A percentile compares a stretch with the other conserved stretches of the same genome.
Conservation (phyloP, 1,140 invertebrate genomes). For the Drosophila nigrodunni region DNA sequence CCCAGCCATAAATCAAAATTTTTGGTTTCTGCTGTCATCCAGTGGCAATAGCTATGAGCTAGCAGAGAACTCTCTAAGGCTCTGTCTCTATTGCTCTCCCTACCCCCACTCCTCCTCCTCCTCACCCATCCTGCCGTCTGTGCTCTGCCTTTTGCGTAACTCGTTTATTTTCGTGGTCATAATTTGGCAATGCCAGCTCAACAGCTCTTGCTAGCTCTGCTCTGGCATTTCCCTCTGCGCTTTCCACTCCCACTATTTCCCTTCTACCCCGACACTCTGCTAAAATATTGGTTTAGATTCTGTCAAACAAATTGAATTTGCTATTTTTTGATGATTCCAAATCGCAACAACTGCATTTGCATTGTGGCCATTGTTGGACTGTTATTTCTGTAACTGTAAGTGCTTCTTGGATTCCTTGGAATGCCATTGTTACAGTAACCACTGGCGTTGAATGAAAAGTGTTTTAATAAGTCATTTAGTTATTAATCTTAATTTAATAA, state of each 20-base stretch:
- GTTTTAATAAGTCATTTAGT: conserved; percentile 5
- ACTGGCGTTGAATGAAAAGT: conserved; percentile 15
- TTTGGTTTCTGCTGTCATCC: conserved; percentile 80
- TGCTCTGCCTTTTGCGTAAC: conserved; percentile 60
- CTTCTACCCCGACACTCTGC: conserved; percentile 19
- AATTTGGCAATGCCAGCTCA: conserved; percentile 69
- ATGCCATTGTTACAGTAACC: conserved; percentile 9
- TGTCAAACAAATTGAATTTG: conserved; percentile 83
- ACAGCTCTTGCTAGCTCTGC: conserved; percentile 14
- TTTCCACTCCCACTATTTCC: conserved; percentile 2
- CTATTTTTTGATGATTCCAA: conserved; percentile 63
- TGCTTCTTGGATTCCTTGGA: conserved; percentile 5
- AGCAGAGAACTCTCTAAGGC: conserved; percentile 18
- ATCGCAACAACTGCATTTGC: conserved; percentile 40
- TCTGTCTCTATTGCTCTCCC: not conserved
- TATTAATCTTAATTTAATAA: not conserved
- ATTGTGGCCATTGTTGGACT: conserved; percentile 12
- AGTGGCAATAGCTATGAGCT: conserved; percentile 63
- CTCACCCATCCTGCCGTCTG: not conserved
- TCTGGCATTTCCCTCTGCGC: conserved; percentile 13
- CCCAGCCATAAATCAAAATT: conserved; percentile 79
- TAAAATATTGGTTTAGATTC: conserved; percentile 82
- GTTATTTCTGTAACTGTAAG: not conserved
- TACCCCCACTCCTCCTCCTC: not conserved
- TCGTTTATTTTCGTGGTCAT: conserved; percentile 82